Conservation (phyloP, 2,888 invertebrate species). For the Odiellus spinosus region DNA sequence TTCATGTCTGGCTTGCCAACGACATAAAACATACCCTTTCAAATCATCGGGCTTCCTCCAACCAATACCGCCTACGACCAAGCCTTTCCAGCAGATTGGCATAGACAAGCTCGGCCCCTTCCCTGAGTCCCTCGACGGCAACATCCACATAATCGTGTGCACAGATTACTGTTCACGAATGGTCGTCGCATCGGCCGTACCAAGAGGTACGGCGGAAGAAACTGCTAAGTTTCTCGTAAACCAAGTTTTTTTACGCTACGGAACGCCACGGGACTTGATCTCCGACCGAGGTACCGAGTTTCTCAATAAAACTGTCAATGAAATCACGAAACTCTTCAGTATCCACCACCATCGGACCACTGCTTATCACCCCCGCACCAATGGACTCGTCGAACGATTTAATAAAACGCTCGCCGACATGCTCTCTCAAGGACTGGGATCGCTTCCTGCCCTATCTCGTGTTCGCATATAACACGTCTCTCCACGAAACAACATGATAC, state of each 20-base stretch:
- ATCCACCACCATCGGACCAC: slow-evolving; percentile 7
- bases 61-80: slow-evolving; percentile 1
- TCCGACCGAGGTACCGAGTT: slow-evolving; percentile 11
- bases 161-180: slow-evolving; percentile 4
- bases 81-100: slow-evolving; percentile 3
- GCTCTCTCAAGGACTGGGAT: slow-evolving; percentile 10
- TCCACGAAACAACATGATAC: too few relatives aligned
- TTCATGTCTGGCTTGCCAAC: slow-evolving; percentile 15
- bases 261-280: slow-evolving; percentile 13
- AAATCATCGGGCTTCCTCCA: not conserved
- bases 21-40: slow-evolving; percentile 1
- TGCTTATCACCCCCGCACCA: too few relatives aligned
- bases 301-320: not conserved
- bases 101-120: slow-evolving; percentile 9
- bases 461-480: too few relatives aligned
- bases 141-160: slow-evolving; percentile 9
- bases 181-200: too few relatives aligned
- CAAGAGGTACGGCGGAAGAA: too few relatives aligned
- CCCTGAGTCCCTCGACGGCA: not conserved
- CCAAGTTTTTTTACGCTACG: slow-evolving; percentile 16
- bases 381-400: too few relatives aligned
- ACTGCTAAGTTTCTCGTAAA: slow-evolving; percentile 14
- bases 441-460: too few relatives aligned
- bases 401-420: slow-evolving; percentile 4
- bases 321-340: slow-evolving; percentile 4